phyloP scores from a whole-genome alignment of 2,888 invertebrate genomes.

The Mystacides longicornis region DNA sequence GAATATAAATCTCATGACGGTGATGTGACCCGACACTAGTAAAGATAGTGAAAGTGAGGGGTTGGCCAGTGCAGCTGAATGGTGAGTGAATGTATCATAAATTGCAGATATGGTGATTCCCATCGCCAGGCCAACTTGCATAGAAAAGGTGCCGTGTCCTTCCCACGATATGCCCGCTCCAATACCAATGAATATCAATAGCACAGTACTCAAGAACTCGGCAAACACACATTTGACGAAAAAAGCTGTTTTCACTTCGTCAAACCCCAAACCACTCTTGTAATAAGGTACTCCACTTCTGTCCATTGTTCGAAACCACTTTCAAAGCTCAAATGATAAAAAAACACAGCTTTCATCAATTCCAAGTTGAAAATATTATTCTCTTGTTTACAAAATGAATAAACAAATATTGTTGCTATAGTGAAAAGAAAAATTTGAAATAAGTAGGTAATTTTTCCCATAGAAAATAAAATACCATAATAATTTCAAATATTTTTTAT shows the following conservation, averaged over 20 bases:
- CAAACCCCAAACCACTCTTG: no score
- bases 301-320: no score
- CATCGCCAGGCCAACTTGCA: not conserved
- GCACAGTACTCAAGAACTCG: not conserved
- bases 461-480: no score
- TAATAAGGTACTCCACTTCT: no score
- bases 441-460: no score
- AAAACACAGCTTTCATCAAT: no score
- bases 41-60: slow-evolving; percentile 5
- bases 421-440: no score
- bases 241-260: not conserved
- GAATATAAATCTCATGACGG: not conserved
- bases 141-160: not conserved
- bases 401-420: no score
- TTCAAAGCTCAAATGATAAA: no score
- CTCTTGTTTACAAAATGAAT: no score
- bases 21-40: not conserved
- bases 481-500: no score
- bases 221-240: not conserved
- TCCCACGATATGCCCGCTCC: not conserved
- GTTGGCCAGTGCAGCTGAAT: slow-evolving; percentile 6
- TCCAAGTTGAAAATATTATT: no score
- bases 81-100: not conserved
- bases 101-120: not conserved
- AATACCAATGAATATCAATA: not conserved